A percentile compares a stretch with the other conserved stretches of the same genome.
Evolutionary conservation across 2,888 invertebrate species (phyloP).

Genomic region (Mesochorus sp.): DNA sequence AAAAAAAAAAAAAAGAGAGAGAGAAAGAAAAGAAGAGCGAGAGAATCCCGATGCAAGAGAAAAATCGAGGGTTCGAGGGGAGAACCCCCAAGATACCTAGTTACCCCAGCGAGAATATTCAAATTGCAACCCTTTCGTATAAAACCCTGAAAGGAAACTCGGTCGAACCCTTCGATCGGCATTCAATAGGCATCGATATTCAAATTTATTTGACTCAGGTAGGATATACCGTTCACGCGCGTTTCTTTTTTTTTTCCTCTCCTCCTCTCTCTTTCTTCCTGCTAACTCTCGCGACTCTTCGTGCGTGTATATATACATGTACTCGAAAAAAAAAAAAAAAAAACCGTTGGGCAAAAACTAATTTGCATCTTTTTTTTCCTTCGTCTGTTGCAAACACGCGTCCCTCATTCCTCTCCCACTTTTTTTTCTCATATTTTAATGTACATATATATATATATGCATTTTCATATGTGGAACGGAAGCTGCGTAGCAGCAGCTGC

Average conservation of each 20-base stretch:
- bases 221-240: conserved; percentile 50
- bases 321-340: no score
- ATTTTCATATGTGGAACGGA: conserved; percentile 64
- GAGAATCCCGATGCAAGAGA: conserved; percentile 56
- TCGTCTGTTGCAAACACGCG: conserved; percentile 51
- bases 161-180: conserved; percentile 79
- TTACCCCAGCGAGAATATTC: conserved; percentile 81
- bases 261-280: conserved; percentile 58
- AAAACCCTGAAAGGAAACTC: conserved; percentile 73
- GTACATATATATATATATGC: conserved; percentile 50
- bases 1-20: conserved; percentile 31
- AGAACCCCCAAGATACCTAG: conserved; percentile 77
- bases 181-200: conserved; percentile 82
- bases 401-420: conserved; percentile 21
- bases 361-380: conserved; percentile 65
- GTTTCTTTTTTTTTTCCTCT: conserved; percentile 60
- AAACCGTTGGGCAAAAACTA: conserved; percentile 70
- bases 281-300: conserved; percentile 53
- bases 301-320: no score
- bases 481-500: conserved; percentile 63
- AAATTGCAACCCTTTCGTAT: conserved; percentile 80
- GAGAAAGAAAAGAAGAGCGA: no score
- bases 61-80: conserved; percentile 53
- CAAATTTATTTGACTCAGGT: conserved; percentile 82
- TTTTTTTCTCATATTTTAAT: conserved; percentile 37